These are phyloP conservation scores for Palythoa caribaeorum DNA, from an alignment of 92 coral and sea anemone genomes.

Conservation along the genomic window DNA sequence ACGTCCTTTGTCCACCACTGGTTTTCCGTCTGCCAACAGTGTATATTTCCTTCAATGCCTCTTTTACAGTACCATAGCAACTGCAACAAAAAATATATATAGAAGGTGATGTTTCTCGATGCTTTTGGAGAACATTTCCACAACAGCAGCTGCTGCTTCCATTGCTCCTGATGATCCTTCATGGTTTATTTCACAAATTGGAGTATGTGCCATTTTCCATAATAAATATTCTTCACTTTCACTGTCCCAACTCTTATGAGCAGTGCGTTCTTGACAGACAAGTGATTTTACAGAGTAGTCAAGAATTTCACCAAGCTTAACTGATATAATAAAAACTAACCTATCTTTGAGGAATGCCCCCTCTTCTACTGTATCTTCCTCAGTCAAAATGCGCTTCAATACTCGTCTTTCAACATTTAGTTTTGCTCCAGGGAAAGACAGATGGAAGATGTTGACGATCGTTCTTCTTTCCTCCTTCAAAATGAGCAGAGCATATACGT, in stretches of 20 bases:
- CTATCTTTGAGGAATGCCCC: constrained; percentile 75
- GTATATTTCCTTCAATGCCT: constrained; percentile 55
- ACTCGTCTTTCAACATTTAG: too few relatives aligned
- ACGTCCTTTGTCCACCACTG: constrained; percentile 64
- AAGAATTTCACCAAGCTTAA: constrained; percentile 68
- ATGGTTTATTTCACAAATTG: constrained; percentile 62
- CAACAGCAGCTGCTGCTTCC: constrained; percentile 74
- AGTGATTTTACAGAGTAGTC: constrained; percentile 74
- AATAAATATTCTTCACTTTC: constrained; percentile 45
- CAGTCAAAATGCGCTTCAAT: too few relatives aligned
- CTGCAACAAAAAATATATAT: constrained; percentile 69
- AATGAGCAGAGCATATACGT: too few relatives aligned
- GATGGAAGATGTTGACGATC: too few relatives aligned
- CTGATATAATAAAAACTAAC: constrained; percentile 71
- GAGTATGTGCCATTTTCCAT: constrained; percentile 64
- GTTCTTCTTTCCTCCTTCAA: too few relatives aligned
- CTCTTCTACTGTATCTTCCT: constrained; percentile 51
- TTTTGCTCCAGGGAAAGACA: too few relatives aligned
- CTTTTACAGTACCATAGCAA: constrained; percentile 69
- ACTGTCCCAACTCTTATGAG: constrained; percentile 55
- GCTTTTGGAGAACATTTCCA: constrained; percentile 69
- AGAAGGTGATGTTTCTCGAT: constrained; percentile 40
- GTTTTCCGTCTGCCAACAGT: constrained; percentile 67
- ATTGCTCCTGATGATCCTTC: constrained; percentile 65
- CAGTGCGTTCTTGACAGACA: constrained; percentile 65